Percentiles rank a stretch among this genome's conserved stretches.
These are phyloP conservation scores for Palythoa grandis DNA, from an alignment of 92 coral and sea anemone genomes.

Conservation along the genomic window DNA sequence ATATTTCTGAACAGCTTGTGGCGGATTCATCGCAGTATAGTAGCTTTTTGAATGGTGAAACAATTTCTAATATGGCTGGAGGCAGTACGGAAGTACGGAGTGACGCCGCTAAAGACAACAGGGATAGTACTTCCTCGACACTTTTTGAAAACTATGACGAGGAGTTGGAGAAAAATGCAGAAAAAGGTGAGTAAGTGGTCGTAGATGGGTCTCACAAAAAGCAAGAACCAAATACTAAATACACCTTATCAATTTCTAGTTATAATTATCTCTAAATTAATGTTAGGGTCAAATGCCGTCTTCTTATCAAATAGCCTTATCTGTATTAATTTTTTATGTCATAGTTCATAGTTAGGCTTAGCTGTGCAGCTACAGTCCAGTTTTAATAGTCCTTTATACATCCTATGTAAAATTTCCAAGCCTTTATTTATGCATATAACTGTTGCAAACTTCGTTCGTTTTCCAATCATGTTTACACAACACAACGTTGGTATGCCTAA, in stretches of 20 bases:
- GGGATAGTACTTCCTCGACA: conserved; percentile 42
- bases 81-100: neutral
- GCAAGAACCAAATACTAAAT: neutral
- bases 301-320: no score
- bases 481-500: no score
- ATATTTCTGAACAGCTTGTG: conserved; percentile 12
- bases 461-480: no score
- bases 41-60: neutral
- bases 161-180: conserved; percentile 54
- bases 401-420: no score
- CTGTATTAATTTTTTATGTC: no score
- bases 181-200: conserved; percentile 42
- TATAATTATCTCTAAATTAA: no score
- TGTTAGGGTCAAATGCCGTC: no score
- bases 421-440: no score
- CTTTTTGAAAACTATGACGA: conserved; percentile 49
- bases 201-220: neutral
- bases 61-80: neutral
- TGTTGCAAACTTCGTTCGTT: no score
- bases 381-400: no score
- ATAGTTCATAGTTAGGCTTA: no score
- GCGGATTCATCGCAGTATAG: neutral
- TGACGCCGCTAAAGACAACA: neutral
- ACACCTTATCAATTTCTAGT: neutral
- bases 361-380: no score